phyloP scores from a whole-genome alignment of 2,888 invertebrate species.

The Portevinia maculata region DNA sequence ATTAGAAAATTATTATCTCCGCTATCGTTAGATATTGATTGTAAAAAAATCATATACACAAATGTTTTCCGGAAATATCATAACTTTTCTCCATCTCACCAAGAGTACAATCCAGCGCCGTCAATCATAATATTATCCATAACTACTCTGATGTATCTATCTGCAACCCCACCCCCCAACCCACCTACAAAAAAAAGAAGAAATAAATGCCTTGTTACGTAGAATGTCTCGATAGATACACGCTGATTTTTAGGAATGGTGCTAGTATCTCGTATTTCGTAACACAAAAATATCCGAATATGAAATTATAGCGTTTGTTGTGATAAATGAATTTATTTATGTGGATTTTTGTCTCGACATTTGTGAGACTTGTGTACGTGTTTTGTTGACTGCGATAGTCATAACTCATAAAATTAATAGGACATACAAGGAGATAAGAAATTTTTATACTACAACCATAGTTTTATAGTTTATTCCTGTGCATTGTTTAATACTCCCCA shows the following conservation, averaged over 20 bases:
- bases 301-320: conserved; percentile 48
- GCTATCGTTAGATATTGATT: background rate
- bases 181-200: background rate
- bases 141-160: too few relatives aligned
- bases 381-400: conserved; percentile 49
- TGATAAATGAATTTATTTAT: conserved; percentile 33
- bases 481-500: conserved; percentile 38
- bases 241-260: conserved; percentile 57
- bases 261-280: conserved; percentile 29
- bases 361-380: background rate
- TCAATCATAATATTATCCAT: too few relatives aligned
- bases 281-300: conserved; percentile 27
- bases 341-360: conserved; percentile 10
- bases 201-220: background rate
- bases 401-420: conserved; percentile 61
- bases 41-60: background rate
- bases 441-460: conserved; percentile 6
- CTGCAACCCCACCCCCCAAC: background rate
- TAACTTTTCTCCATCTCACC: background rate
- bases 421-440: conserved; percentile 53
- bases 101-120: background rate
- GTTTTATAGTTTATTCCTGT: background rate
- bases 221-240: conserved; percentile 27
- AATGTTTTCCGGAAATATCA: background rate
- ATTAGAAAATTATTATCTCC: background rate